Evolutionary conservation across 2,888 invertebrate species (phyloP), one percentile per base, ranked within the genome.

Genomic region (Catocala nupta): DNA sequence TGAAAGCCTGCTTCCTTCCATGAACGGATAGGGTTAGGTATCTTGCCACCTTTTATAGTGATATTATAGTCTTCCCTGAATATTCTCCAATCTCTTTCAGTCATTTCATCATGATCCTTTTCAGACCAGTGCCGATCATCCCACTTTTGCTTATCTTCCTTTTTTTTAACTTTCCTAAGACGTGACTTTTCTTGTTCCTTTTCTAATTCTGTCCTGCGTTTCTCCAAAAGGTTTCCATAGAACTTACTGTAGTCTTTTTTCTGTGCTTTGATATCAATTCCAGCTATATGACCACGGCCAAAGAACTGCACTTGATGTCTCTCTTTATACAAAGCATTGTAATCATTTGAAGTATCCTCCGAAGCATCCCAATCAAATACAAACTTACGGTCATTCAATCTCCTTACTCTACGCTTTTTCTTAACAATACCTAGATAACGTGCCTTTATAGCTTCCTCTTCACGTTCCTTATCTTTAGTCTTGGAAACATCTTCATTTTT

Each of bases 321-420:
- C 78, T 99, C 98, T 89, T 99, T 99, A 85, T 99, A 99, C 25
- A 99, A 94, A 65, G 97, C 96, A 90, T 99, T 99, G 85, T 99
- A 99, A 94, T 99, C 99, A 68, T 97, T 97, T 3, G 99, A 98
- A 0, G 99, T 99, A 84, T 99, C 99, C 90, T 99, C 99, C 0
- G 98, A 97, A 0, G 99, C 99, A 93, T 99, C 99, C 99, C 99
- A 99, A 91, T 99, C 99, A 90, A 99, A 99, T 0, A 99, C 99
- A 95, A 99, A 99, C 92, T 99, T 99, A 12, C 99, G 95, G 86
- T 99, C 99, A 91, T 99, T 99, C 48, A 99, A 93, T 68, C 99
- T 95, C 13, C 99, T 95, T 0, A 99, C 98, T 63, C 99, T 95
- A 11, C 99, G 96, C 84, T 98, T 98, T 85, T 99, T 98, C 86